Base-by-base conservation (phyloP, 2,797 vertebrate species). In the Paratrypauchen microcephalus region DNA sequence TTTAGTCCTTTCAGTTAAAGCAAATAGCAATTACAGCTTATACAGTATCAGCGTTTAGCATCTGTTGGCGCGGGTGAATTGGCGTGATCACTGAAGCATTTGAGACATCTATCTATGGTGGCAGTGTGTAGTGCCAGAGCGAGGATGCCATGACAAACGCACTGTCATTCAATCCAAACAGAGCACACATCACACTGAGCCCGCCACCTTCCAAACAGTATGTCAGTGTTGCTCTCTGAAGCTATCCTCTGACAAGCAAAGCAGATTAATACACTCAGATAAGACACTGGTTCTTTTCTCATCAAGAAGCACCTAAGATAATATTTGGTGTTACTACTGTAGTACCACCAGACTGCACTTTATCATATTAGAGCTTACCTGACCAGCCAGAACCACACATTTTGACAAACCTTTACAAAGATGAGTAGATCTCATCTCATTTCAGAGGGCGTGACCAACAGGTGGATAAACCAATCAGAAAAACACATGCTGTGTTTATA, bases 41-140 rank as follows among this genome's bases (percentile, higher is more conserved):
- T 74, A 32, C 18, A 36, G 18, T 36, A 76, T 86, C 76, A 87
- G 81, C 76, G 77, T 81, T 77, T 77, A 88, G 81, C 91, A 90
- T 90, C 89, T 91, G 88, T 83, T 76, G 76, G 80, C 81, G 87
- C 67, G 77, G 78, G 68, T 77, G 87, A 85, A 79, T 78, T 83
- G 84, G 77, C 79, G 79, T 72, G 76, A 56, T 74, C 76, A 75
- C 73, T 70, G 76, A 79, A 78, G 89, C 83, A 57, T 86, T 73
- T 75, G 87, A 89, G 79, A 86, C 83, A 84, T 86, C 86, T 88
- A 86, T 92, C 91, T 90, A 88, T 83, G 83, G 81, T 73, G 75
- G 75, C 84, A 82, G 77, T 83, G 82, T 78, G 81, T 86, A 83
- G 85, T 84, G 66, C 65, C 52, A 69, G 80, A 85, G 83, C 84